Evolutionary conservation across 2,113 vertebrate genomes (phyloP).

Genomic region (Dendrocopos noguchii): DNA sequence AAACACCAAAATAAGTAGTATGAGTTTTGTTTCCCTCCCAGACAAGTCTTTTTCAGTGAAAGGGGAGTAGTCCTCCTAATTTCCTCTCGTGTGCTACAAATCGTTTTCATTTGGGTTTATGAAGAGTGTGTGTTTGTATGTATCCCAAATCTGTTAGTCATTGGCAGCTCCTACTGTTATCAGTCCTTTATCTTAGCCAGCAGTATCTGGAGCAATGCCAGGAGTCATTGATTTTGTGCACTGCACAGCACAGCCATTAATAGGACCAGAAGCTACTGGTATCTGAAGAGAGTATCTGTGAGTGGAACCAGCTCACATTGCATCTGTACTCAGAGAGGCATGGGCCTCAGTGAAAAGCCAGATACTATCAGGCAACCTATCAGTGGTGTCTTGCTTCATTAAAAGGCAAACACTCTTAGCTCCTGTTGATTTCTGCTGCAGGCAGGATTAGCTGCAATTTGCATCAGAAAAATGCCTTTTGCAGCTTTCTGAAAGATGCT

Average conservation of each 20-base stretch:
- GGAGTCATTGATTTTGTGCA: neutral
- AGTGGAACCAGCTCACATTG: neutral
- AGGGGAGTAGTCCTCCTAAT: neutral
- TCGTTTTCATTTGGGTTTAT: neutral
- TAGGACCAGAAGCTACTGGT: neutral
- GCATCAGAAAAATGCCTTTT: neutral
- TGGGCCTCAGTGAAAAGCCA: neutral
- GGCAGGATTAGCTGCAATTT: neutral
- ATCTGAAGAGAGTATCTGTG: neutral
- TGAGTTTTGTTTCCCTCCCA: neutral
- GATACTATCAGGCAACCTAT: neutral
- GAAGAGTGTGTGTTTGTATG: neutral
- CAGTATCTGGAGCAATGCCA: neutral
- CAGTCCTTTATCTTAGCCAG: no score
- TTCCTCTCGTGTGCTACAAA: neutral
- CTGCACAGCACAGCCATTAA: neutral
- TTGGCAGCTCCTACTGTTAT: neutral
- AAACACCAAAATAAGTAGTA: neutral
- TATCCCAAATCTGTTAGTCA: neutral
- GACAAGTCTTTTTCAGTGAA: neutral
- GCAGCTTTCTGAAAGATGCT: neutral
- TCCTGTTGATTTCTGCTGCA: neutral
- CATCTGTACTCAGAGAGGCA: neutral
- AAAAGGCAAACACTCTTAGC: neutral
- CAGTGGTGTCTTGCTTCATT: neutral